Base-by-base conservation (phyloP, 2,113 vertebrate species). In the Ptilorrhoa leucosticta region DNA sequence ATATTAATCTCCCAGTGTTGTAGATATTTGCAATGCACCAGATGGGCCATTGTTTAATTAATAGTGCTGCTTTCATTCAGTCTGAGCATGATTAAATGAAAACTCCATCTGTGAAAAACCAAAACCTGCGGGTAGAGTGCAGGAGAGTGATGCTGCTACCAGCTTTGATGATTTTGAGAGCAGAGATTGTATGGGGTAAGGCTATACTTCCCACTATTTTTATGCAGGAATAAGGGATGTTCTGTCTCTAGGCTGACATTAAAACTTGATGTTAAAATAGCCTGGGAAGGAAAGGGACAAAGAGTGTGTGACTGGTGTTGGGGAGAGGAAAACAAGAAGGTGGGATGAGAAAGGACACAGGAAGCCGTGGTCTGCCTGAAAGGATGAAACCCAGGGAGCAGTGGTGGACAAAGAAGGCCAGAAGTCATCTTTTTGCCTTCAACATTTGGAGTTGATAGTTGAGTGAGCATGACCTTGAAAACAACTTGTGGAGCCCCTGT, bases 31-130 rank as follows among this genome's bases (percentile, higher is more conserved):
- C 88, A 88, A 54, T 60, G 80, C 57, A 93, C 75, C 94, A 97
- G 93, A 96, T 97, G 95, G 96, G 23, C 92, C 76, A 85, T 94
- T 96, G 93, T 95, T 97, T 97, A 97, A 97, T 95, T 97, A 96
- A 96, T 95, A 94, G 85, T 53, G 37, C 77, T 92, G 88, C 92
- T 97, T 97, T 94, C 83, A 81, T 95, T 96, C 77, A 83, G 48
- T 45, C 83, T 90, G 85, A 94, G 51, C 53, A 69, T 90, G 96
- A 96, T 92, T 94, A 94, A 97, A 96, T 87, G 92, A 93, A 96
- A 95, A 95, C 37, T 95, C 92, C 92, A 82, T 94, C 93, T 96
- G 96, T 28, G 4, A 71, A 89, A 87, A 94, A 53, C 83, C 76
- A 88, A 89, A 95, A 96, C 47, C 93, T 94, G 88, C 85, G 93